A percentile compares a stretch with the other conserved stretches of the same genome.
Evolutionary conservation across 2,888 invertebrate species (phyloP).

Genomic region (Eupeodes luniger): DNA sequence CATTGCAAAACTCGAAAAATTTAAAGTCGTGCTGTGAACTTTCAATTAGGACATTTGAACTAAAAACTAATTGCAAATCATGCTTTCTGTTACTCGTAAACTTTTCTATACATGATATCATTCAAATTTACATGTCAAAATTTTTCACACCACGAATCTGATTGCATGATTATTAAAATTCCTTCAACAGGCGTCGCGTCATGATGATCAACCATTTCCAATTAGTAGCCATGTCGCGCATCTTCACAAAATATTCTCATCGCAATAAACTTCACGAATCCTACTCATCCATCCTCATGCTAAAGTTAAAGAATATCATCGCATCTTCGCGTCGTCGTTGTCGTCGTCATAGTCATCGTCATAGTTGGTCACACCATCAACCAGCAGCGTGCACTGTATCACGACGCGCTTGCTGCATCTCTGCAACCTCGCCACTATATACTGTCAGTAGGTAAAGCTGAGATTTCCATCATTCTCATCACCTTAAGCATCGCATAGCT

Average conservation of each 20-base stretch:
- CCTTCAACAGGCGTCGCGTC: conserved; percentile 66
- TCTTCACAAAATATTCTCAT: conserved; percentile 50
- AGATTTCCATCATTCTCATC: conserved; percentile 72
- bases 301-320: conserved; percentile 7
- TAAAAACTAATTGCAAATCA: conserved; percentile 25
- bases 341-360: conserved; percentile 2
- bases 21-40: conserved; percentile 18
- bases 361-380: conserved; percentile 35
- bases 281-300: not conserved
- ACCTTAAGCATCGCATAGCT: conserved; percentile 48
- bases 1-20: no score
- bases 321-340: not conserved
- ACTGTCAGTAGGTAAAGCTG: conserved; percentile 7
- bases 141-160: conserved; percentile 19
- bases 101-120: not conserved
- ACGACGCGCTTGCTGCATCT: conserved; percentile 59
- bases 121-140: conserved; percentile 33
- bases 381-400: conserved; percentile 65
- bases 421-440: not conserved
- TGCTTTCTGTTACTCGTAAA: not conserved
- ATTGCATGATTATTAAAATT: conserved; percentile 55
- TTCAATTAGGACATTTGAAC: conserved; percentile 16
- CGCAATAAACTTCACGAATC: conserved; percentile 51
- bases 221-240: conserved; percentile 71
- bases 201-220: conserved; percentile 64